Base-by-base conservation (phyloP, 2,113 vertebrate species). In the Podarcis cretensis region DNA sequence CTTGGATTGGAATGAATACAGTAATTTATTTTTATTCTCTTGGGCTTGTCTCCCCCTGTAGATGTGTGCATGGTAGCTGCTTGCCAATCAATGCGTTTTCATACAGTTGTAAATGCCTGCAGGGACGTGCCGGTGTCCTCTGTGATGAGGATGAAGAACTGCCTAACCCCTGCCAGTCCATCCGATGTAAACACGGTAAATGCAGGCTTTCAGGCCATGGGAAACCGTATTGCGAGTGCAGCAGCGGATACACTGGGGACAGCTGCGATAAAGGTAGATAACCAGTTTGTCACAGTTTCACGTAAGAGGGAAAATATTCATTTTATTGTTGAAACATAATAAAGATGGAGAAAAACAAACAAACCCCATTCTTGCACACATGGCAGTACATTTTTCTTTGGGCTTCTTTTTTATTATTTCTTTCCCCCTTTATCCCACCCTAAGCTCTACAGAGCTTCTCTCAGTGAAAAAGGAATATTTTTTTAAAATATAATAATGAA, bases 31-130 rank as follows among this genome's bases (percentile, higher is more conserved):
- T 84, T 89, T 93, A 86, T 89, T 88, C 94, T 95, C 81, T 93
- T 93, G 87, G 86, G 30, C 90, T 93, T 93, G 89, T 95, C 88
- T 94, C 89, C 77, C 85, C 87, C 92, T 91, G 69, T 92, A 99
- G 99, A 95, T 99, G 99, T 86, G 97, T 98, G 43, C 98, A 98
- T 23, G 99, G 99, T 85, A 98, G 98, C 90, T 99, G 99, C 96
- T 94, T 99, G 93, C 98, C 98, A 86, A 99, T 99, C 97, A 99
- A 99, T 95, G 98, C 98, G 0, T 99, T 99, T 97, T 99, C 99
- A 87, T 99, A 99, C 96, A 99, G 99, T 94, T 99, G 99, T 94
- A 98, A 98, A 95, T 99, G 99, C 96, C 98, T 98, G 94, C 97
- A 98, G 57, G 99, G 98, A 87, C 98, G 98, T 43, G 96, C 96